Conservation (phyloP, 2,797 vertebrate species). For the Tachyglossus aculeatus region DNA sequence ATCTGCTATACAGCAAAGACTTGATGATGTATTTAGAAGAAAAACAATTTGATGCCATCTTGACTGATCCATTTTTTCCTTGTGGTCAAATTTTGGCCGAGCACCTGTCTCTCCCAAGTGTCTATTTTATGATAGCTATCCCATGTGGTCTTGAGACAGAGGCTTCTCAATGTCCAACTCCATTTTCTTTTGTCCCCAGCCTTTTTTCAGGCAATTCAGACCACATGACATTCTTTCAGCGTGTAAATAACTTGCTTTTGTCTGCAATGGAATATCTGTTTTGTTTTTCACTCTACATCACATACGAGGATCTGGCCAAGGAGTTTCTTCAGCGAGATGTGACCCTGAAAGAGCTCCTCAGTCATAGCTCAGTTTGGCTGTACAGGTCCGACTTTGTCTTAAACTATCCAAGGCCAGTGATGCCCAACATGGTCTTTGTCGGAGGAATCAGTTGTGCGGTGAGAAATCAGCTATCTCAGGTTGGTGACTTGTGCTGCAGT, state of each 20-base stretch:
- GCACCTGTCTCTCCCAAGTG: constrained; percentile 44
- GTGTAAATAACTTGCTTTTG: constrained; percentile 72
- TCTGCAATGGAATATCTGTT: constrained; percentile 47
- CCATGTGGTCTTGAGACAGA: constrained; percentile 51
- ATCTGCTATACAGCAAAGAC: constrained; percentile 68
- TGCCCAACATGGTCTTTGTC: constrained; percentile 81
- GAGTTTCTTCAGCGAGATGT: constrained; percentile 62
- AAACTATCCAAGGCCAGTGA: constrained; percentile 80
- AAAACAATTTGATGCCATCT: constrained; percentile 67
- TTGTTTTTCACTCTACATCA: constrained; percentile 57
- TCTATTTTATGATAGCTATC: constrained; percentile 66
- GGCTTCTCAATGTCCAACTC: constrained; percentile 68
- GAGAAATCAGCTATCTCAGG: constrained; percentile 72
- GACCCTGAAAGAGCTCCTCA: constrained; percentile 57
- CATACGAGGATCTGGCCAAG: constrained; percentile 51
- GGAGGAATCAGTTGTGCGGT: constrained; percentile 83
- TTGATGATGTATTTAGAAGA: background rate
- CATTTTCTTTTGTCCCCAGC: constrained; percentile 72
- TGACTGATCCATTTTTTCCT: constrained; percentile 74
- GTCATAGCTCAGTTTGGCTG: constrained; percentile 70
- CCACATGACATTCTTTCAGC: constrained; percentile 71
- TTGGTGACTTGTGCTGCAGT: constrained; percentile 50
- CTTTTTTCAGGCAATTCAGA: constrained; percentile 68
- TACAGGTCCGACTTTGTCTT: constrained; percentile 77
- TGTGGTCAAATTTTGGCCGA: constrained; percentile 59